Conservation (phyloP, 2,113 vertebrate species). For the Rhinolophus ferrumequinum region DNA sequence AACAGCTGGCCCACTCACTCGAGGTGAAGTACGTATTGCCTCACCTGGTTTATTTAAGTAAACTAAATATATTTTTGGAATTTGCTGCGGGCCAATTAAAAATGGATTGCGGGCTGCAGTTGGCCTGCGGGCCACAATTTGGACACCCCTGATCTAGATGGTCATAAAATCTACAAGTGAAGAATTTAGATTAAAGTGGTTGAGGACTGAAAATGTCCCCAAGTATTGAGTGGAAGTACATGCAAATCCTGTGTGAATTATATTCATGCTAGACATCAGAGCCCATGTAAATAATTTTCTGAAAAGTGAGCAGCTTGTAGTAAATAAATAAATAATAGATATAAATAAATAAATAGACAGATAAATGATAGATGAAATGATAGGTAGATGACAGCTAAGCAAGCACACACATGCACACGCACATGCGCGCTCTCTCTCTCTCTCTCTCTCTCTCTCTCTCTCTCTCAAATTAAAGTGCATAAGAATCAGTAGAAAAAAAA, state of each 20-base stretch:
- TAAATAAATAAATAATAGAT: background rate
- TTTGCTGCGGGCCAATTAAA: no score
- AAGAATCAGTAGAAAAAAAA: background rate
- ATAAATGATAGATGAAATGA: no score
- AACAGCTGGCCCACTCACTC: no score
- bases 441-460: no score
- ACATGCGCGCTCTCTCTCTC: background rate
- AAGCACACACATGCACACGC: no score
- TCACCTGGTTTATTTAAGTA: no score
- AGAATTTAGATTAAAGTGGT: background rate
- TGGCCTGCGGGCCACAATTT: no score
- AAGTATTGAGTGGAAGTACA: background rate
- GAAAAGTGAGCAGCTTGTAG: background rate
- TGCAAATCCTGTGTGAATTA: background rate
- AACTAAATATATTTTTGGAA: no score
- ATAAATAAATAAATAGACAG: no score
- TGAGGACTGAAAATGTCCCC: background rate
- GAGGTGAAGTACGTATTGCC: no score
- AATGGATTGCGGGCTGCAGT: no score
- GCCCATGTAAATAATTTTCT: background rate
- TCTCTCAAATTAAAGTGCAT: background rate
- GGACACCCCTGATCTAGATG: no score
- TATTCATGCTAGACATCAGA: background rate
- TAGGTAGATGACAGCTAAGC: background rate
- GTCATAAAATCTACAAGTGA: background rate